Conservation (phyloP, 2,113 vertebrate genomes). For the Brachionichthys hirsutus region DNA sequence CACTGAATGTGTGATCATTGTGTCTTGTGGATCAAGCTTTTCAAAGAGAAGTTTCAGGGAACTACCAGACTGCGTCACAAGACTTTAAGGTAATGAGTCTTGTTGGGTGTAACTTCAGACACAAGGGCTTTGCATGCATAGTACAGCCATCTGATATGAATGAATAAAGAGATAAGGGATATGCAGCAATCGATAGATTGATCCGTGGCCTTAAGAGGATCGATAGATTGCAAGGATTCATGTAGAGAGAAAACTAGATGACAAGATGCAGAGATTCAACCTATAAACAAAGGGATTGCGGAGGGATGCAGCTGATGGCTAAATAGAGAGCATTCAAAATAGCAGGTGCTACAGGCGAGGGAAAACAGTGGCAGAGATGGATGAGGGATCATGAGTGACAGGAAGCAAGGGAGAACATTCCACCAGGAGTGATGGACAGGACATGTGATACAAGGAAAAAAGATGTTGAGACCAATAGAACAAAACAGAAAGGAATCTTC, state of each 20-base stretch:
- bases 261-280: slow-evolving; percentile 21
- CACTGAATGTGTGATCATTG: slow-evolving; percentile 29
- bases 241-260: slow-evolving; percentile 22
- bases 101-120: background rate
- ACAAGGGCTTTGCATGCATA: background rate
- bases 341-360: slow-evolving; percentile 2
- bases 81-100: background rate
- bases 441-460: slow-evolving; percentile 8
- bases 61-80: slow-evolving; percentile 3
- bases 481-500: background rate
- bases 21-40: slow-evolving; percentile 21
- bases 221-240: slow-evolving; percentile 32
- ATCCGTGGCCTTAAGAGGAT: slow-evolving; percentile 20
- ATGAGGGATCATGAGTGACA: slow-evolving; percentile 9
- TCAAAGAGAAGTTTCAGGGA: slow-evolving; percentile 28
- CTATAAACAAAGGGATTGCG: slow-evolving; percentile 29
- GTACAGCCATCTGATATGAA: slow-evolving; percentile 1
- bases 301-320: slow-evolving; percentile 8
- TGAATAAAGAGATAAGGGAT: slow-evolving; percentile 6
- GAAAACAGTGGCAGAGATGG: background rate
- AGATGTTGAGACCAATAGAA: slow-evolving; percentile 26
- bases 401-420: background rate
- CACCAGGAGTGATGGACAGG: background rate
- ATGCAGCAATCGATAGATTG: slow-evolving; percentile 20
- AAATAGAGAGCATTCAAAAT: slow-evolving; percentile 9